These are phyloP conservation scores for Sebastes matsubarae DNA, from an alignment of 2,797 vertebrate genomes.

Conservation along the genomic window DNA sequence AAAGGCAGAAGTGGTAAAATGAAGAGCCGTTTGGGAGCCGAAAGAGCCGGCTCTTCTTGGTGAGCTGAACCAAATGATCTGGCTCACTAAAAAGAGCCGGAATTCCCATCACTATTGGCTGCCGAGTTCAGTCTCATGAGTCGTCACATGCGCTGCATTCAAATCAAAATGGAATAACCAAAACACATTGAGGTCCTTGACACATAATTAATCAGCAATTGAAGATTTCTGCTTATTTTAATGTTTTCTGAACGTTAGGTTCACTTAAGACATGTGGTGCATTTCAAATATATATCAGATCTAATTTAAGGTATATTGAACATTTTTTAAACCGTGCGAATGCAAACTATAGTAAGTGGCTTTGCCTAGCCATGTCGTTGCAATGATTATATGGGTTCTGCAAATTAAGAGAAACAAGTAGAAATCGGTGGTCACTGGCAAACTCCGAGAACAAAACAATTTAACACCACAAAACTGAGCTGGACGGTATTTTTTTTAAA, in stretches of 20 bases:
- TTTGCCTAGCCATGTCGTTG: fast-evolving
- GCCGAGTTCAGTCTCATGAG: constrained; percentile 14
- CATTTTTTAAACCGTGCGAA: background rate
- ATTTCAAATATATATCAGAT: background rate
- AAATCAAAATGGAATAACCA: fast-evolving
- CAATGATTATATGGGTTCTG: fast-evolving
- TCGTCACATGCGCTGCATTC: constrained; percentile 38
- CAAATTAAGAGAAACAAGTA: background rate
- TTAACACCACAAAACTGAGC: background rate
- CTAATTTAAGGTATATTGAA: background rate
- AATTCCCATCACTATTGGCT: constrained; percentile 15
- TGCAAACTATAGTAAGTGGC: no score
- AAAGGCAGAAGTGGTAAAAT: no score
- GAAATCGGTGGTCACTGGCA: fast-evolving
- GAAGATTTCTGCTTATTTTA: background rate
- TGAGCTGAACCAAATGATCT: no score
- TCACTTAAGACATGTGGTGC: background rate
- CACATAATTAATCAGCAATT: background rate
- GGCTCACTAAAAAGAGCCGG: no score
- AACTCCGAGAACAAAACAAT: background rate
- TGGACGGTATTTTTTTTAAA: background rate
- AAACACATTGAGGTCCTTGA: fast-evolving
- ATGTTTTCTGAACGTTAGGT: background rate
- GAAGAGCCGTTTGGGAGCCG: no score
- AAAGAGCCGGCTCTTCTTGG: no score